Evolutionary conservation across 2,888 invertebrate genomes (phyloP), one percentile per base, ranked within the genome.

Genomic region (Hesperia comma): DNA sequence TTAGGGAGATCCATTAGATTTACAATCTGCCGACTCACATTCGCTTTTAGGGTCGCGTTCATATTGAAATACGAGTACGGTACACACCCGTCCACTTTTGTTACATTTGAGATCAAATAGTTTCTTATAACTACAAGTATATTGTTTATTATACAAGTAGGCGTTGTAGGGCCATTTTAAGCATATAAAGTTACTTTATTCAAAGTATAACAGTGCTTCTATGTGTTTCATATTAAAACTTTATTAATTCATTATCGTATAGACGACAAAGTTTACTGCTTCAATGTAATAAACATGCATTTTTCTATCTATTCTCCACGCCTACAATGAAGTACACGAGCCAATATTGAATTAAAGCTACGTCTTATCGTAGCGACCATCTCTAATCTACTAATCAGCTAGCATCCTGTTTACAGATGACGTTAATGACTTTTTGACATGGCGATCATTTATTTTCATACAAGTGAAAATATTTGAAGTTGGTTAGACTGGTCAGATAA

Each of bases 1-100:
- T 81, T 78, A 77, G 84, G 82, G 82, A 78, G 83, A 84, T 88
- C 88, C 88, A 88, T 91, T 90, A 90, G 85, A 74, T 77, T 80
- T 80, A 81, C 81, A 84, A 83, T 84, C 84, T 85, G 87, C 85
- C 82, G 81, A 86, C 78, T 91, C 90, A 91, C 81, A 83, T 77
- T 86, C 79, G 81, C 83, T 86, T 88, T 86, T 84, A 84, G 80
- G 81, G 81, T 77, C 76, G 49, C 70, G 66, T 76, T 77, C 74
- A 77, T 66, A 61, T 60, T 66, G 53, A 60, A 57, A 57, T 63
- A 58, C 40, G 57, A 57, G 46, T 41, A 57, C 26, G 55, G 40
- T 15, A 57, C 26, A 51, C 58, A 64, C 32, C 40, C 40, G 40
- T 61, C 53, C 19, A 61, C 56, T 49, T 63, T 63, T 49, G 63